Evolutionary conservation across 2,797 vertebrate genomes (phyloP).

Genomic region (Sciurus vulgaris): DNA sequence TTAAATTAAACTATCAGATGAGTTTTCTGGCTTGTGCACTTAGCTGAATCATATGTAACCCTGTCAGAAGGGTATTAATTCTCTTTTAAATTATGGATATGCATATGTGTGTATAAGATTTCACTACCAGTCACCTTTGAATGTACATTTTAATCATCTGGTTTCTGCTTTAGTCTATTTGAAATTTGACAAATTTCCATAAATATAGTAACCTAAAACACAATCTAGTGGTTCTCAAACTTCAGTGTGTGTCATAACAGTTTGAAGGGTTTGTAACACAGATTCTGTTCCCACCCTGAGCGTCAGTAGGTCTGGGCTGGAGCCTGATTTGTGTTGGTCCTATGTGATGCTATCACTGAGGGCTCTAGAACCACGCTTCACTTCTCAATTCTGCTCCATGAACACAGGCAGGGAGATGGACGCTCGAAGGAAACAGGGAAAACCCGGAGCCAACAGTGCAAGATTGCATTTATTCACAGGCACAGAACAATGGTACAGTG

Average conservation of each 20-base stretch:
- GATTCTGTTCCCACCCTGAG: background rate
- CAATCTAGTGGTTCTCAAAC: background rate
- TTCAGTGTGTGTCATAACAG: background rate
- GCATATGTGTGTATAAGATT: background rate
- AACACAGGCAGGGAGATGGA: background rate
- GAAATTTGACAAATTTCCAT: background rate
- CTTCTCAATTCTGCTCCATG: background rate
- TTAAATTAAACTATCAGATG: background rate
- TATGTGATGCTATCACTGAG: background rate
- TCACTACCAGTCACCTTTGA: background rate
- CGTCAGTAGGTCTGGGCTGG: background rate
- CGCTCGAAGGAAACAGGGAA: background rate
- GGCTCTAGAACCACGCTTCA: background rate
- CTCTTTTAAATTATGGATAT: background rate
- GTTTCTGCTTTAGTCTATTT: background rate
- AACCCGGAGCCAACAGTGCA: slow-evolving; percentile 42
- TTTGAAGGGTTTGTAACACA: background rate
- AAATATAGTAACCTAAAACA: background rate
- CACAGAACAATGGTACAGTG: slow-evolving; percentile 69
- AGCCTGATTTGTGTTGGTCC: background rate
- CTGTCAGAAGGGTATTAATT: background rate
- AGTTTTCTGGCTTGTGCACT: background rate
- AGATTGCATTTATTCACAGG: slow-evolving; percentile 63
- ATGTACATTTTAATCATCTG: background rate
- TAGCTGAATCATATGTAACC: background rate